phyloP scores from a whole-genome alignment of 1,140 invertebrate species.

The Ditylenchus dipsaci region DNA sequence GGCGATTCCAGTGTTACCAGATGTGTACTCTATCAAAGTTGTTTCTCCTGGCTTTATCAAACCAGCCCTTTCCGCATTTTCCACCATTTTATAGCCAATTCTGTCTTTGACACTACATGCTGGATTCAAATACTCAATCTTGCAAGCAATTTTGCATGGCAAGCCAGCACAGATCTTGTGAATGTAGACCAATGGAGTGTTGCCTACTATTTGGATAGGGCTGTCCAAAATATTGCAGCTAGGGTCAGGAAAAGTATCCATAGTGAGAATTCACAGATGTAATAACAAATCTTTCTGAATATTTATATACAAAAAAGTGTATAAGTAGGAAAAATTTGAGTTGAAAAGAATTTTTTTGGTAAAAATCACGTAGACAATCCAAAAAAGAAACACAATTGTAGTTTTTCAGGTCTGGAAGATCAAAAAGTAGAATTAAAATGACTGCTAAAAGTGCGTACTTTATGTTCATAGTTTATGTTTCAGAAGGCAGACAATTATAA shows the following conservation, averaged over 20 bases:
- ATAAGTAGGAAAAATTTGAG: not conserved
- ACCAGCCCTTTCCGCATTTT: slow-evolving; percentile 59
- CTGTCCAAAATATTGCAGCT: not conserved
- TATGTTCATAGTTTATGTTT: no score
- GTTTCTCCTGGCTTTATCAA: slow-evolving; percentile 56
- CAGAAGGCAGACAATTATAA: no score
- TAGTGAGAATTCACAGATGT: not conserved
- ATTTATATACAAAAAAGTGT: not conserved
- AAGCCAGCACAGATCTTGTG: slow-evolving; percentile 36
- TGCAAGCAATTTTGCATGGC: slow-evolving; percentile 41
- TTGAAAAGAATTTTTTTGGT: no score
- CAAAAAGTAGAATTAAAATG: no score
- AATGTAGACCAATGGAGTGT: not conserved
- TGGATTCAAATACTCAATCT: slow-evolving; percentile 55
- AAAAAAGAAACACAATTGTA: no score
- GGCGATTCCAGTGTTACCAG: slow-evolving; percentile 59
- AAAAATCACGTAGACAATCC: no score
- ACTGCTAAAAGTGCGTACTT: no score
- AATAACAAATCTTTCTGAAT: not conserved
- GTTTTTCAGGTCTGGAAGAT: no score
- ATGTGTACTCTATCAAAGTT: slow-evolving; percentile 25
- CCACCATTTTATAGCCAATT: slow-evolving; percentile 51
- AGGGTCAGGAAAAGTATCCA: not conserved
- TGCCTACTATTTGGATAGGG: not conserved
- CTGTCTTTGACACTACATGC: slow-evolving; percentile 55